A percentile compares a stretch with the other conserved stretches of the same genome.
Evolutionary conservation across 2,113 vertebrate species (phyloP).

Genomic region (Tympanuchus pallidicinctus): DNA sequence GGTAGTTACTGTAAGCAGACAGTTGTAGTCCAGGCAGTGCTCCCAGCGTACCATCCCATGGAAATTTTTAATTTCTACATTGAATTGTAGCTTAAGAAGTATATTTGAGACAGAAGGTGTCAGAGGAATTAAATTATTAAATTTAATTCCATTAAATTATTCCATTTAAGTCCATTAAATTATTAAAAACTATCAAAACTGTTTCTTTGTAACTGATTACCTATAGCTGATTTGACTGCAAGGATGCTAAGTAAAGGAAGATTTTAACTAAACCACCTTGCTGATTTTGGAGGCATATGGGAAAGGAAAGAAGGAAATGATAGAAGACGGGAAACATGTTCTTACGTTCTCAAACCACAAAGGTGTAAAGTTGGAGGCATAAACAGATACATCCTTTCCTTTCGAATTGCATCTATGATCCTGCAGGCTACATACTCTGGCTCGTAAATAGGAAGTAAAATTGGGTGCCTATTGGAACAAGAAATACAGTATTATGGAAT

Average conservation of each 20-base stretch:
- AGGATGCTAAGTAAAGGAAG: neutral
- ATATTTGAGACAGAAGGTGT: neutral
- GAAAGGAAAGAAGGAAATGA: neutral
- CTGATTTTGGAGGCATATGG: neutral
- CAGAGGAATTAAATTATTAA: neutral
- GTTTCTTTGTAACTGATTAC: neutral
- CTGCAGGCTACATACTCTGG: constrained; percentile 77
- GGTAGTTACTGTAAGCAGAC: neutral
- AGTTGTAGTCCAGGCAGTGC: neutral
- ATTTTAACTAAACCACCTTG: neutral
- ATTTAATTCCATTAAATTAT: neutral
- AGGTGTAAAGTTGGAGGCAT: constrained; percentile 77
- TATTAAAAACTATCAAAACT: neutral
- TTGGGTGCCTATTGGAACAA: constrained; percentile 74
- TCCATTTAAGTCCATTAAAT: neutral
- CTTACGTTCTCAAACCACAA: constrained; percentile 84
- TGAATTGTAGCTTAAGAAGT: neutral
- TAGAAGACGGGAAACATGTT: neutral
- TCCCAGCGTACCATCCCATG: neutral
- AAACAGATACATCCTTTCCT: constrained; percentile 81
- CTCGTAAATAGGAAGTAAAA: constrained; percentile 81
- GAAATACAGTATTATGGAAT: neutral
- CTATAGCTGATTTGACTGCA: neutral
- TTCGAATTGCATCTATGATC: constrained; percentile 84
- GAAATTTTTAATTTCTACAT: neutral